phyloP scores from a whole-genome alignment of 2,797 vertebrate species.

The Phrynocephalus vlangalii region DNA sequence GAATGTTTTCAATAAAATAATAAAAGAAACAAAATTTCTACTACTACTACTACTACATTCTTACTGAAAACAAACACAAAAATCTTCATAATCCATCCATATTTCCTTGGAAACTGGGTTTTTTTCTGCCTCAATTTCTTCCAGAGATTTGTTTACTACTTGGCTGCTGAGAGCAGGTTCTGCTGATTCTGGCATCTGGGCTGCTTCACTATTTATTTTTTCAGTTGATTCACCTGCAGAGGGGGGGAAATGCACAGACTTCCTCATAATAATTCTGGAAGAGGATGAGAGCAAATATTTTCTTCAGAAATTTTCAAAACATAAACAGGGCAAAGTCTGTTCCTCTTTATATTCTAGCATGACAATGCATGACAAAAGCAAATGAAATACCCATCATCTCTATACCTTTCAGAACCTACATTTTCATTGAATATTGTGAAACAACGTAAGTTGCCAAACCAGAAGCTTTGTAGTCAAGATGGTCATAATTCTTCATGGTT shows the following conservation, averaged over 20 bases:
- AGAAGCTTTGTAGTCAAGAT: neutral
- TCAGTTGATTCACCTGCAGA: slow-evolving; percentile 64
- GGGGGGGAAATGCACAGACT: slow-evolving; percentile 25
- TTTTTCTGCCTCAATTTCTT: slow-evolving; percentile 54
- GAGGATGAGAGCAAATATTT: neutral
- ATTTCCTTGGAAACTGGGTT: slow-evolving; percentile 77
- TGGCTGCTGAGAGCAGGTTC: slow-evolving; percentile 45
- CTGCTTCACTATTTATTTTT: slow-evolving; percentile 14
- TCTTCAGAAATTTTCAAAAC: neutral
- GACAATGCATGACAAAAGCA: neutral
- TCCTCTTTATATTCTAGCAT: neutral
- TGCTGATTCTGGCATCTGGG: slow-evolving; percentile 53
- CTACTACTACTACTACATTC: slow-evolving; percentile 52
- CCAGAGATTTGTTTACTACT: slow-evolving; percentile 64
- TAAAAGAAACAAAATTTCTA: slow-evolving; percentile 13
- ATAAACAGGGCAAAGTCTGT: neutral
- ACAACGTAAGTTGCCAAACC: neutral
- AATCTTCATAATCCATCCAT: slow-evolving; percentile 90
- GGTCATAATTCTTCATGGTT: neutral
- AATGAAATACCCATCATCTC: neutral
- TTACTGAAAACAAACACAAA: slow-evolving; percentile 92
- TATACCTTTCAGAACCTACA: neutral
- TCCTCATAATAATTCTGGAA: slow-evolving; percentile 11
- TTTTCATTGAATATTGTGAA: neutral
- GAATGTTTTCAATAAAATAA: neutral